These are phyloP conservation scores for Hemibagrus wyckioides DNA, from an alignment of 2,113 vertebrate species.

Conservation along the genomic window DNA sequence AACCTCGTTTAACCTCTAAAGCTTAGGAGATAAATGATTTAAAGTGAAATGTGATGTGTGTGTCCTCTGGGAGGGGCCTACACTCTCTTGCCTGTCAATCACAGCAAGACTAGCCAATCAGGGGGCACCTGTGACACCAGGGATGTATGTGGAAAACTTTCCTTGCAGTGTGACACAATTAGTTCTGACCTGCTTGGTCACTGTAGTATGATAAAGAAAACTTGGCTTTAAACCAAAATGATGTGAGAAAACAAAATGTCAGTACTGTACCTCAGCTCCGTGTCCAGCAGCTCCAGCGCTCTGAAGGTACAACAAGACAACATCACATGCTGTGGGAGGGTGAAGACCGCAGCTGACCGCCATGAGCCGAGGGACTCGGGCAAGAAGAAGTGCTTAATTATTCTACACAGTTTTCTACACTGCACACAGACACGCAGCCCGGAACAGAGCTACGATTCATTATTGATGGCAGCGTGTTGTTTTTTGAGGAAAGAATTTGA, in stretches of 20 bases:
- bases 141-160: neutral
- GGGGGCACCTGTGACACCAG: neutral
- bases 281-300: too few relatives aligned
- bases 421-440: neutral
- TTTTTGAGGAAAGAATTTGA: neutral
- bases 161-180: neutral
- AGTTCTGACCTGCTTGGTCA: neutral
- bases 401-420: neutral
- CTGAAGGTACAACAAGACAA: neutral
- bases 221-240: too few relatives aligned
- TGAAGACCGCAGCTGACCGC: neutral
- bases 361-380: neutral
- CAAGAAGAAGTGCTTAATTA: neutral
- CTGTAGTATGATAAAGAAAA: neutral
- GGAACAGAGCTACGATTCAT: conserved; percentile 13
- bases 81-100: neutral
- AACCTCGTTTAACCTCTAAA: neutral
- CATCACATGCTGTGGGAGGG: neutral
- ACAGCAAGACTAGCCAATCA: neutral
- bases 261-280: too few relatives aligned
- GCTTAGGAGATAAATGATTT: neutral
- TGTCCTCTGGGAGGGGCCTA: neutral
- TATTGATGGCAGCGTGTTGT: conserved; percentile 1
- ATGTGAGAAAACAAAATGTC: too few relatives aligned
- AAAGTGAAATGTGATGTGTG: too few relatives aligned